phyloP scores from a whole-genome alignment of 1,140 invertebrate species.

The Batillaria attramentaria region DNA sequence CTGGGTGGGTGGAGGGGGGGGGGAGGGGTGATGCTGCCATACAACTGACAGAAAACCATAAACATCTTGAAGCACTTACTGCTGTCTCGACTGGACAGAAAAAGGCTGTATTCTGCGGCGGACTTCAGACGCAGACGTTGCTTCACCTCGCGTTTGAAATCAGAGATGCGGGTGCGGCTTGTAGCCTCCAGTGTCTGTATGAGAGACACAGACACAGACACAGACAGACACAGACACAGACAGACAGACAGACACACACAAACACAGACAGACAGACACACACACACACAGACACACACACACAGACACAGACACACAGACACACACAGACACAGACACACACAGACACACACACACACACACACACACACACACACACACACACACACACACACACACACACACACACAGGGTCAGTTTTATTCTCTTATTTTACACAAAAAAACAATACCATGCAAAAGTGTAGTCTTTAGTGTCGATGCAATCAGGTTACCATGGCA shows the following conservation, averaged over 20 bases:
- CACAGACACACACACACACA: background rate
- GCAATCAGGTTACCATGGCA: too few relatives aligned
- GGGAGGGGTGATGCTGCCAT: too few relatives aligned
- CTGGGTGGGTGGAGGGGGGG: too few relatives aligned
- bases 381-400: background rate
- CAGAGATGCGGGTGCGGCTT: conserved; percentile 47
- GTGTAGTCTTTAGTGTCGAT: too few relatives aligned
- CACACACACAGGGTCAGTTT: conserved; percentile 1
- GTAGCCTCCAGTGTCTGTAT: conserved; percentile 55
- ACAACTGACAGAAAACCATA: too few relatives aligned
- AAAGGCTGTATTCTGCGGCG: conserved; percentile 60
- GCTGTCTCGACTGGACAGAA: conserved; percentile 56
- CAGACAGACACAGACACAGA: background rate
- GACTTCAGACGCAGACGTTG: conserved; percentile 47
- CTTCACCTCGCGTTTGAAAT: conserved; percentile 52
- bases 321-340: conserved; percentile 6
- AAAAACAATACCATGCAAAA: too few relatives aligned
- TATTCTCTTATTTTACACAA: too few relatives aligned
- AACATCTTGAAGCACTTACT: too few relatives aligned
- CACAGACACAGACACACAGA: background rate
- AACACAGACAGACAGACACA: background rate
- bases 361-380: conserved; percentile 21
- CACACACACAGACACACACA: background rate
- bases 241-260: conserved; percentile 4
- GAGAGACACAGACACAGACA: background rate